Evolutionary conservation across 2,888 invertebrate species (phyloP), one percentile per base, ranked within the genome.

Genomic region (Lapara coniferarum): DNA sequence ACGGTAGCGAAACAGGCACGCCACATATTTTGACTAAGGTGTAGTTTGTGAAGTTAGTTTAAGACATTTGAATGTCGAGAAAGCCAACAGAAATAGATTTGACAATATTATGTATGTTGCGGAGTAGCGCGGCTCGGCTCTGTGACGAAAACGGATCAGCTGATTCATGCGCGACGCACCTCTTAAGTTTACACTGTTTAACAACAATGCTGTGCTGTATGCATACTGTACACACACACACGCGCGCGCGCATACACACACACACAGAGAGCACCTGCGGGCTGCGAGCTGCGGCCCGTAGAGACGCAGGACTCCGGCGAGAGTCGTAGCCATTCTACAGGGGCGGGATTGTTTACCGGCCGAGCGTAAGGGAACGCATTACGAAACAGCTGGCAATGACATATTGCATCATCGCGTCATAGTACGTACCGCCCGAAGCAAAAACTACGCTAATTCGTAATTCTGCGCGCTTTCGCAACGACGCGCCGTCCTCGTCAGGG

Each of bases 331-430:
- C 25, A 25, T 13, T 25, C 19, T 13, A 12, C 19, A 8, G 19
- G 16, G 19, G 46, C 19, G 13, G 2, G 19, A 13, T 13, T 14
- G 49, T 46, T 46, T 59, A 19, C 19, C 1, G 19, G 2, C 16
- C 12, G 1, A 46, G 3, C 19, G 19, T 63, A 63, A 63, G 63
- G 63, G 63, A 63, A 19, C 63, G 19, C 74, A 81, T 89, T 87
- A 87, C 87, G 88, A 88, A 84, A 90, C 85, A 80, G 80, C 85
- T 88, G 88, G 85, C 89, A 88, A 87, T 89, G 88, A 87, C 85
- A 87, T 86, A 89, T 93, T 93, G 92, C 92, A 92, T 92, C 91
- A 92, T 87, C 87, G 77, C 74, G 70, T 70, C 71, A 72, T 71
- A 76, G 75, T 78, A 77, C 71, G 78, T 74, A 77, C 79, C 73